Evolutionary conservation across 2,888 invertebrate species (phyloP).

Genomic region (Scaptomyza polygonia): DNA sequence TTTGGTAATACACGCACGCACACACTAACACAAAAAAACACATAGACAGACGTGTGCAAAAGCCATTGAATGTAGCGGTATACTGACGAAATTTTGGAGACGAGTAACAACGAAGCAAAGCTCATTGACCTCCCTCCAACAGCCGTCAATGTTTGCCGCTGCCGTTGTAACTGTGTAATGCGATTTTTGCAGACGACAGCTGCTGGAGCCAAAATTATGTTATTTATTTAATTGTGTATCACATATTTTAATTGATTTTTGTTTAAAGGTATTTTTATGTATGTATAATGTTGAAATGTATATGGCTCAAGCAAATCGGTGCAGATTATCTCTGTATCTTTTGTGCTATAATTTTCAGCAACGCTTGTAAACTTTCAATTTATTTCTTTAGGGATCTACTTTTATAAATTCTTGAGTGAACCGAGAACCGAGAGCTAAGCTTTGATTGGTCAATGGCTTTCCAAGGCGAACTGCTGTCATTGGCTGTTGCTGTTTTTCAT

Average conservation of each 20-base stretch:
- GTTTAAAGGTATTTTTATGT: not conserved
- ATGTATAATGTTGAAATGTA: no score
- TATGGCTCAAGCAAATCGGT: constrained; percentile 6
- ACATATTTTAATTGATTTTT: constrained; percentile 45
- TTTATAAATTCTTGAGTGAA: not conserved
- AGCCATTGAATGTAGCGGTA: constrained; percentile 79
- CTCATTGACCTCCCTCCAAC: constrained; percentile 78
- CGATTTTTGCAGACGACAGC: constrained; percentile 32
- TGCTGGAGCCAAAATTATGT: constrained; percentile 34
- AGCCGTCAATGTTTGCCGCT: constrained; percentile 26
- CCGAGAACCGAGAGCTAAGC: not conserved
- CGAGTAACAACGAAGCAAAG: constrained; percentile 65
- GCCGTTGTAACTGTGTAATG: constrained; percentile 76
- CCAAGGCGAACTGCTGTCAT: constrained; percentile 39
- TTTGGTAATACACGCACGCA: constrained; percentile 75
- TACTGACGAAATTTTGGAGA: constrained; percentile 77
- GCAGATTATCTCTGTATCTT: no score
- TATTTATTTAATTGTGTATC: constrained; percentile 10
- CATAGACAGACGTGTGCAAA: constrained; percentile 58
- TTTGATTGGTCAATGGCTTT: constrained; percentile 53
- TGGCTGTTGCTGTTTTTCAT: constrained; percentile 43
- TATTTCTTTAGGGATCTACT: no score
- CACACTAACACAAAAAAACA: constrained; percentile 34
- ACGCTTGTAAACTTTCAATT: no score
- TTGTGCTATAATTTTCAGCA: no score